Percentiles rank a stretch among this genome's conserved stretches.
Evolutionary conservation across 1,140 invertebrate genomes (phyloP).

Genomic region (Ooceraea biroi): DNA sequence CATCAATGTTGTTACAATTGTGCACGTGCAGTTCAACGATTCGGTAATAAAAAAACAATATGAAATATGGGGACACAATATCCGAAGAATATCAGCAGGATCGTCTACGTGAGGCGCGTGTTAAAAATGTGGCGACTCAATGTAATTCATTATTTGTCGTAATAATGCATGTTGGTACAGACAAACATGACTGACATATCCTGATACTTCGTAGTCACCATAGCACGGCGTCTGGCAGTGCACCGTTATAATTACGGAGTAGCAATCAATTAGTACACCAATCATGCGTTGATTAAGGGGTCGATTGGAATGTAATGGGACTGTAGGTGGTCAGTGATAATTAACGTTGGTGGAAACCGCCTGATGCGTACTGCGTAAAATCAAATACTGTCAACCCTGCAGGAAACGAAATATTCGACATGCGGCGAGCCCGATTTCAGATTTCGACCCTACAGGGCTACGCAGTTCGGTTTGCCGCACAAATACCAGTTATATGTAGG

Average conservation of each 20-base stretch:
- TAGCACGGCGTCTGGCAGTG: slow-evolving; percentile 83
- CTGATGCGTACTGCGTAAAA: slow-evolving; percentile 84
- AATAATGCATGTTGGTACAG: neutral
- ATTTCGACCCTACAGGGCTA: slow-evolving; percentile 12
- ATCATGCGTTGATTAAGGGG: slow-evolving; percentile 86
- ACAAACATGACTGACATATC: slow-evolving; percentile 67
- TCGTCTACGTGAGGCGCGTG: neutral
- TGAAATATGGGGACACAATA: neutral
- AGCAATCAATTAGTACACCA: slow-evolving; percentile 86
- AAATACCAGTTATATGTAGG: neutral
- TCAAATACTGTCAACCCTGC: slow-evolving; percentile 82
- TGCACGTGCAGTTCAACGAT: too few relatives aligned
- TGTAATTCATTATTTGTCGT: slow-evolving; percentile 13
- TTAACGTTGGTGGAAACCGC: slow-evolving; percentile 85
- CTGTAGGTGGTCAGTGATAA: slow-evolving; percentile 86
- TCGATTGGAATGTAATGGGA: slow-evolving; percentile 86
- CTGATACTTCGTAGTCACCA: slow-evolving; percentile 79
- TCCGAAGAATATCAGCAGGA: neutral
- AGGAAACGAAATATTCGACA: slow-evolving; percentile 84
- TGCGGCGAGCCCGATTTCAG: slow-evolving; percentile 68
- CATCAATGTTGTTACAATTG: too few relatives aligned
- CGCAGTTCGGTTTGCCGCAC: neutral
- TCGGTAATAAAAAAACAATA: neutral
- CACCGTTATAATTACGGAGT: slow-evolving; percentile 86
- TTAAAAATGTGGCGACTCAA: neutral